Conservation (phyloP, 2,888 invertebrate genomes). For the Drosophila fulvimacula region DNA sequence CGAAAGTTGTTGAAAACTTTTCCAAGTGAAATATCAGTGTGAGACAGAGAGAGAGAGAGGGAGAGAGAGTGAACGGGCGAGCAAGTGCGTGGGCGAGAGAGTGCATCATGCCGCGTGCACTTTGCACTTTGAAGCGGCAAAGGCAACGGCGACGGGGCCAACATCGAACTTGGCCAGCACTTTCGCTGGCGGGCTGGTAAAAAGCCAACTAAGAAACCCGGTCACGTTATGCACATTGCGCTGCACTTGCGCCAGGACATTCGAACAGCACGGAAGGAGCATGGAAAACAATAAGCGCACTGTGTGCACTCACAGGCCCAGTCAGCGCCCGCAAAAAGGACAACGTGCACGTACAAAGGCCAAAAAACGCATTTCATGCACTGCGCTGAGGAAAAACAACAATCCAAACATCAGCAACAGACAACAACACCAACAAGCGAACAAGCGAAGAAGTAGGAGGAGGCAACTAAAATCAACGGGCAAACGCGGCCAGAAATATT, state of each 20-base stretch:
- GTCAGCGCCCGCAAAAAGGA: constrained; percentile 40
- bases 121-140: constrained; percentile 34
- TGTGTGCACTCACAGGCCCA: constrained; percentile 14
- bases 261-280: constrained; percentile 16
- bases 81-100: constrained; percentile 4
- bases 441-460: constrained; percentile 1
- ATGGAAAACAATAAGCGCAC: constrained; percentile 70
- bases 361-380: constrained; percentile 78
- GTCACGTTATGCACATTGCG: constrained; percentile 81
- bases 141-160: neutral
- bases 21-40: constrained; percentile 69
- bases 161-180: constrained; percentile 54
- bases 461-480: constrained; percentile 57
- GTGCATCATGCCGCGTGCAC: constrained; percentile 39
- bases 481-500: constrained; percentile 73
- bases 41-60: neutral
- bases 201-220: constrained; percentile 78
- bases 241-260: constrained; percentile 64
- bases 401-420: neutral
- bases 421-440: constrained; percentile 20
- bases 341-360: constrained; percentile 74
- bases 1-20: constrained; percentile 77
- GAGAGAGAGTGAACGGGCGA: neutral
- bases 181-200: constrained; percentile 51
- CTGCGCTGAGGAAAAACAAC: constrained; percentile 23